These are phyloP conservation scores for Galeopsomyia nigrocyanea DNA, from an alignment of 2,888 invertebrate species.

Conservation along the genomic window DNA sequence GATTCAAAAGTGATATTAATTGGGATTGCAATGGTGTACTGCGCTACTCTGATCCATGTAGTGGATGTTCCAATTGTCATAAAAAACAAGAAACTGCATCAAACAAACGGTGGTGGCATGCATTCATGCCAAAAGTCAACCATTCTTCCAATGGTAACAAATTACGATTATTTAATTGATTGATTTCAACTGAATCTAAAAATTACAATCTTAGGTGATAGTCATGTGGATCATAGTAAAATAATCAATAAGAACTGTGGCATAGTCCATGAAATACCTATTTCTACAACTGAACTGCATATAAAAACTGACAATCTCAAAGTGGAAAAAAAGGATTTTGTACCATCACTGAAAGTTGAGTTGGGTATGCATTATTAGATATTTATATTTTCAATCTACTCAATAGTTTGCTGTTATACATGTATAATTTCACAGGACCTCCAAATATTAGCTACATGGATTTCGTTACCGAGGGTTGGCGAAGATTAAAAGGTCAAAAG, in stretches of 20 bases:
- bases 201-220: slow-evolving; percentile 43
- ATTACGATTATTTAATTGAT: neutral
- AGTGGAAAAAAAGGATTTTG: slow-evolving; percentile 54
- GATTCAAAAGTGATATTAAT: slow-evolving; percentile 75
- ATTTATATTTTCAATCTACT: slow-evolving; percentile 41
- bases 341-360: slow-evolving; percentile 73
- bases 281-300: slow-evolving; percentile 76
- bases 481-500: slow-evolving; percentile 70
- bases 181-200: slow-evolving; percentile 46
- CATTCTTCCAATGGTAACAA: slow-evolving; percentile 47
- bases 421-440: slow-evolving; percentile 66
- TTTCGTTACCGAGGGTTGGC: slow-evolving; percentile 80
- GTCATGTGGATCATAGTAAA: slow-evolving; percentile 68
- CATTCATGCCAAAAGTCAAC: slow-evolving; percentile 65
- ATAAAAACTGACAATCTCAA: slow-evolving; percentile 72
- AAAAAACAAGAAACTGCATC: slow-evolving; percentile 59
- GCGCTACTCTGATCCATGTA: slow-evolving; percentile 84
- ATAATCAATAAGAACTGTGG: slow-evolving; percentile 75
- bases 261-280: slow-evolving; percentile 71
- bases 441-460: slow-evolving; percentile 73
- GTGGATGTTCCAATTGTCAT: slow-evolving; percentile 84
- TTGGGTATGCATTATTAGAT: slow-evolving; percentile 67
- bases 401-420: neutral
- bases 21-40: slow-evolving; percentile 81
- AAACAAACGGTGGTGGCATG: slow-evolving; percentile 70